Conservation (phyloP, 2,113 vertebrate species). For the Fukomys damarensis region DNA sequence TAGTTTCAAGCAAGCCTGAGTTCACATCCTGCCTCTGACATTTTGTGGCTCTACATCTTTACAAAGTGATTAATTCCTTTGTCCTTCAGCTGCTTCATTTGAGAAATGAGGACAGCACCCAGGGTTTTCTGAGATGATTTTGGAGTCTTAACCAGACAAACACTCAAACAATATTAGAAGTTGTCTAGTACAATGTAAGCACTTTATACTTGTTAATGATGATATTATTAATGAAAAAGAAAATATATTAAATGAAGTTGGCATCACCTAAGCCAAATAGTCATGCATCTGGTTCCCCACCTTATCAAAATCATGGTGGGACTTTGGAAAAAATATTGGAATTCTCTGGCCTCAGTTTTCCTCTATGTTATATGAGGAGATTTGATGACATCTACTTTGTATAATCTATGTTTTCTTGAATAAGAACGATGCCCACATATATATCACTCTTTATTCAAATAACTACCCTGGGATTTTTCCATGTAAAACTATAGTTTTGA, state of each 20-base stretch:
- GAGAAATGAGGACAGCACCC: neutral
- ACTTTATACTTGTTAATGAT: neutral
- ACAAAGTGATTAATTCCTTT: neutral
- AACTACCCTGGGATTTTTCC: neutral
- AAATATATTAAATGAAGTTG: neutral
- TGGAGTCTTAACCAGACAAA: neutral
- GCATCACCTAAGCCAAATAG: neutral
- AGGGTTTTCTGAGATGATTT: neutral
- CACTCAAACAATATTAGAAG: neutral
- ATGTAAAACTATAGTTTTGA: neutral
- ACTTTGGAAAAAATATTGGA: neutral
- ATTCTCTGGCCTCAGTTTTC: neutral
- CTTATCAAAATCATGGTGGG: neutral
- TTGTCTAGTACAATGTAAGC: neutral
- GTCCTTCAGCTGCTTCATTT: neutral
- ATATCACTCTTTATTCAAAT: neutral
- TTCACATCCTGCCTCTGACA: neutral
- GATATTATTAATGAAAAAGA: neutral
- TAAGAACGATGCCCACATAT: neutral
- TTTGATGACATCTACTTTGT: neutral
- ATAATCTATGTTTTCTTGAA: neutral
- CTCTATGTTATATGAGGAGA: neutral
- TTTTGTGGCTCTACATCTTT: neutral
- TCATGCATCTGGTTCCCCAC: neutral
- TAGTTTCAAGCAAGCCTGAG: neutral